These are phyloP conservation scores for Oxyruncus cristatus DNA, from an alignment of 2,113 vertebrate genomes.

Conservation along the genomic window DNA sequence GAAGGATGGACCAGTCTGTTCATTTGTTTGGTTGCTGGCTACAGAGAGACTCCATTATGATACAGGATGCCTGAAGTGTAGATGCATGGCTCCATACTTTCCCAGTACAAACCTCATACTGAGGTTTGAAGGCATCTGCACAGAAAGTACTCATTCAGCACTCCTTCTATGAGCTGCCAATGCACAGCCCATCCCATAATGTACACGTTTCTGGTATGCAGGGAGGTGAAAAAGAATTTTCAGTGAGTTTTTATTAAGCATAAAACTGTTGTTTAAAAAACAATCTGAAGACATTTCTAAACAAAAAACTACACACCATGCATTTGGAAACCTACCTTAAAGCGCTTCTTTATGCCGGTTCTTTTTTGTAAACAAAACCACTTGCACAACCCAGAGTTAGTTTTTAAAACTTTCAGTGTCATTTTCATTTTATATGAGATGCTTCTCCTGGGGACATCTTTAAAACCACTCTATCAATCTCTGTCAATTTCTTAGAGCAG, in stretches of 20 bases:
- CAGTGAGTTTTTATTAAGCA: not conserved
- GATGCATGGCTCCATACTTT: not conserved
- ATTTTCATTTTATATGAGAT: constrained; percentile 45
- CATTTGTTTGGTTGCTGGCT: not conserved
- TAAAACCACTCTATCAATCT: constrained; percentile 68
- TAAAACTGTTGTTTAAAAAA: not conserved
- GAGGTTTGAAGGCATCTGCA: not conserved
- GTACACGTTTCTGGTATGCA: not conserved
- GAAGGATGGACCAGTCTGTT: not conserved
- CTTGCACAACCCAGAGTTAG: not conserved
- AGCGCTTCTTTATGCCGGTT: not conserved
- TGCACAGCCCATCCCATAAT: fast-evolving
- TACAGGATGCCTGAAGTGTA: not conserved
- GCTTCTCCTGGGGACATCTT: constrained; percentile 51
- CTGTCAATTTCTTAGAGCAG: constrained; percentile 68
- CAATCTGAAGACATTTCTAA: not conserved
- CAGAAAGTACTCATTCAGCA: not conserved
- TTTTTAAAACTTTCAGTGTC: constrained; percentile 36
- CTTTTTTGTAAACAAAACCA: not conserved
- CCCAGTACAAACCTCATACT: not conserved
- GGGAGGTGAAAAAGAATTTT: not conserved
- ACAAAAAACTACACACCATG: fast-evolving
- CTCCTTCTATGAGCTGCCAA: not conserved
- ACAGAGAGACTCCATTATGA: not conserved
- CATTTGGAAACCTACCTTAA: not conserved